phyloP scores from a whole-genome alignment of 2,888 invertebrate genomes.

The Lithosia quadra region DNA sequence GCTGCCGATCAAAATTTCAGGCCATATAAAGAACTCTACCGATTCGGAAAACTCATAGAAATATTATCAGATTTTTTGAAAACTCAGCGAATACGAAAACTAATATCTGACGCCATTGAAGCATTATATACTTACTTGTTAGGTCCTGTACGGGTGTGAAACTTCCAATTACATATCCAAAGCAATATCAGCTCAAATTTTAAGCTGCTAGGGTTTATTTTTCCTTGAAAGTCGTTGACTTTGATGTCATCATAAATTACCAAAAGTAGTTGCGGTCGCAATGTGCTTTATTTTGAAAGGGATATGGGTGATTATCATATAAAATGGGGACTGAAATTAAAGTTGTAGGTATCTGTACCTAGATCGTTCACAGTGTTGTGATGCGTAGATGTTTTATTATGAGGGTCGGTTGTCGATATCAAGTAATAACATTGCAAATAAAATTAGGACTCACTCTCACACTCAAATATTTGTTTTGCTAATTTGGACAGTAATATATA shows the following conservation, averaged over 20 bases:
- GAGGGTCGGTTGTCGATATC: slow-evolving; percentile 40
- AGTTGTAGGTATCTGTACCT: slow-evolving; percentile 33
- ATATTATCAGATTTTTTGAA: slow-evolving; percentile 57
- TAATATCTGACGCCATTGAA: slow-evolving; percentile 49
- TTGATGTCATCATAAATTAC: slow-evolving; percentile 46
- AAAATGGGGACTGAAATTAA: slow-evolving; percentile 23
- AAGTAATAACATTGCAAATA: slow-evolving; percentile 26
- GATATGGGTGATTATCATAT: slow-evolving; percentile 35
- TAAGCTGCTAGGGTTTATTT: slow-evolving; percentile 42
- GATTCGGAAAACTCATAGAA: slow-evolving; percentile 50
- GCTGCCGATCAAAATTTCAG: slow-evolving; percentile 33
- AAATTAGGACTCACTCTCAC: slow-evolving; percentile 23
- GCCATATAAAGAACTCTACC: slow-evolving; percentile 33
- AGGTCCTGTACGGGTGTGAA: slow-evolving; percentile 40
- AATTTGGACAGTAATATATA: not conserved
- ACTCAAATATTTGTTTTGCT: not conserved
- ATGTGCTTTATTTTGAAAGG: slow-evolving; percentile 34
- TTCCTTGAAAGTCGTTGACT: slow-evolving; percentile 37
- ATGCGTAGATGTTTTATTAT: slow-evolving; percentile 47
- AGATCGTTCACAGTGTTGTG: slow-evolving; percentile 42
- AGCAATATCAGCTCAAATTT: slow-evolving; percentile 44
- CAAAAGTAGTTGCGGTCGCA: slow-evolving; percentile 38
- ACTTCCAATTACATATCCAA: slow-evolving; percentile 32
- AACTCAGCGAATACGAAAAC: slow-evolving; percentile 56
- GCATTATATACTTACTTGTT: slow-evolving; percentile 45